Evolutionary conservation across 2,113 vertebrate genomes (phyloP).

Genomic region (Chitala chitala): DNA sequence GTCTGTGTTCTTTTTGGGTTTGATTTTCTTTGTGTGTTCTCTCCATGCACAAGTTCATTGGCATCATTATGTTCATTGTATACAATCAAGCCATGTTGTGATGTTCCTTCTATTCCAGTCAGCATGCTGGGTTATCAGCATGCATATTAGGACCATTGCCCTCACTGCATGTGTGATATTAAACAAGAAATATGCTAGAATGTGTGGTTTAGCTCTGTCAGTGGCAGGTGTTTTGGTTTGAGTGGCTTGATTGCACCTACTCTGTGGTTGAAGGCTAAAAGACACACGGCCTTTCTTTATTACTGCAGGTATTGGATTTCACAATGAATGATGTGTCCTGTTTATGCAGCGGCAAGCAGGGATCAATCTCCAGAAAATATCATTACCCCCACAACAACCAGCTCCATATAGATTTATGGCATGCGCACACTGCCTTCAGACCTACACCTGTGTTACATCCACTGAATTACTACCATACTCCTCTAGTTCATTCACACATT

Average conservation of each 20-base stretch:
- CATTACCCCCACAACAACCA: not conserved
- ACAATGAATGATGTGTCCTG: constrained; percentile 21
- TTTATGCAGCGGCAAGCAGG: not conserved
- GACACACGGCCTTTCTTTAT: constrained; percentile 11
- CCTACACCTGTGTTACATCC: not conserved
- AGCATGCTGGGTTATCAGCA: not conserved
- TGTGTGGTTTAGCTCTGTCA: not conserved
- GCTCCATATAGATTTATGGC: not conserved
- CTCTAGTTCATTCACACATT: not conserved
- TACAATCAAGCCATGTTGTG: not conserved
- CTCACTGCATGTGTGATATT: not conserved
- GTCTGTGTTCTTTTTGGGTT: no score
- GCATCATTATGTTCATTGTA: not conserved
- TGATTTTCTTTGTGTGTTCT: no score
- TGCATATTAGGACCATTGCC: not conserved
- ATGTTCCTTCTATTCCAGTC: not conserved
- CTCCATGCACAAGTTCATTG: no score
- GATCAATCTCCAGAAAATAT: not conserved
- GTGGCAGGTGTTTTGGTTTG: not conserved
- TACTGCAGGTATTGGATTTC: constrained; percentile 26
- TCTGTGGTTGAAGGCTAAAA: not conserved
- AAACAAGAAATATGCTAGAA: not conserved
- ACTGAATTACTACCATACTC: not conserved
- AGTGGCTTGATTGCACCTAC: not conserved
- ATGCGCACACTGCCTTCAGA: not conserved